Evolutionary conservation across 2,113 vertebrate species (phyloP), one percentile per base, ranked within the genome.

Genomic region (Heliornis fulica): DNA sequence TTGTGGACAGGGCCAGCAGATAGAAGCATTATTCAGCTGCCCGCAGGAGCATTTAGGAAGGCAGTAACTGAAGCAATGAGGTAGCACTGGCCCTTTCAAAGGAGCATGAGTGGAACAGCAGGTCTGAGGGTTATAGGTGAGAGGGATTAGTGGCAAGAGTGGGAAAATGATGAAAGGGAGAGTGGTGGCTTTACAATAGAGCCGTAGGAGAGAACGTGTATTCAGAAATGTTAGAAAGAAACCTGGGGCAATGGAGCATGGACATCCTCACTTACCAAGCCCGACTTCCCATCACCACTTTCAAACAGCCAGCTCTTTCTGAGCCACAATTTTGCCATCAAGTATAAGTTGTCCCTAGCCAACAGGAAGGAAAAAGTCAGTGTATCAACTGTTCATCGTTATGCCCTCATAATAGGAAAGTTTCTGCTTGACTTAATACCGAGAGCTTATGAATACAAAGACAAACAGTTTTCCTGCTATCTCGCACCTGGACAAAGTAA

Each of bases 401-500:
- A 36, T 13, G 23, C 14, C 38, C 32, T 90, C 63, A 48, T 38
- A 70, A 53, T 15, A 57, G 12, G 22, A 45, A 80, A 32, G 36
- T 13, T 93, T 68, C 56, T 81, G 31, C 46, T 87, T 48, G 41
- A 48, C 9, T 78, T 38, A 66, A 43, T 48, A 53, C 23, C 34
- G 40, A 88, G 8, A 54, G 28, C 8, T 89, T 50, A 87, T 5
- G 36, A 93, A 83, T 45, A 83, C 10, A 77, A 72, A 64, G 31
- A 72, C 51, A 66, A 74, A 65, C 6, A 68, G 25, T 71, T 92
- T 89, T 90, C 38, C 57, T 90, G 48, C 18, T 83, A 71, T 60
- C 65, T 94, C 83, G 80, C 88, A 93, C 83, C 92, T 84, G 83
- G 86, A 92, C 69, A 86, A 94, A 93, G 53, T n/a, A 74, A 89